Conservation (phyloP, 1,140 invertebrate species). For the Drosophila suzukii region DNA sequence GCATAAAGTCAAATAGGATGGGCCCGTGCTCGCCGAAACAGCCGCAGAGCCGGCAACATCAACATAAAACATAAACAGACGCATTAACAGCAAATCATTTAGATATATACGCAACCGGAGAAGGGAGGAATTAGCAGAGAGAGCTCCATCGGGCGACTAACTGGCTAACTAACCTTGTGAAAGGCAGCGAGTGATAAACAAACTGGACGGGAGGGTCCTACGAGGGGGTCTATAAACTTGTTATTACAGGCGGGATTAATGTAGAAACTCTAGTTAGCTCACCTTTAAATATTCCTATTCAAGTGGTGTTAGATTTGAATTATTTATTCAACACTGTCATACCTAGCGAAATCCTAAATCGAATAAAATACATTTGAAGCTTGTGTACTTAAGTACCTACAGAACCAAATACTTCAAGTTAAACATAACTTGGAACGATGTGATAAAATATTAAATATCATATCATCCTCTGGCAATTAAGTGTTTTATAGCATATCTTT, state of each 20-base stretch:
- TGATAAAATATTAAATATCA: too few relatives aligned
- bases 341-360: too few relatives aligned
- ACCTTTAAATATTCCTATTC: too few relatives aligned
- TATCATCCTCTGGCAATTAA: too few relatives aligned
- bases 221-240: neutral
- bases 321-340: too few relatives aligned
- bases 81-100: slow-evolving; percentile 81
- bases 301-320: too few relatives aligned
- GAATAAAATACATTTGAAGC: too few relatives aligned
- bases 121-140: neutral
- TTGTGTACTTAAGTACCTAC: too few relatives aligned
- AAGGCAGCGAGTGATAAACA: slow-evolving; percentile 32
- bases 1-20: slow-evolving; percentile 74
- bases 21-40: slow-evolving; percentile 48
- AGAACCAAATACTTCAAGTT: too few relatives aligned
- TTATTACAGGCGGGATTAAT: neutral
- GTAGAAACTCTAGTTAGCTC: too few relatives aligned
- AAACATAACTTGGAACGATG: too few relatives aligned
- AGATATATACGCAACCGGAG: slow-evolving; percentile 65
- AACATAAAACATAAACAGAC: slow-evolving; percentile 81
- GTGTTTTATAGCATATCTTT: too few relatives aligned
- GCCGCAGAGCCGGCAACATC: slow-evolving; percentile 51
- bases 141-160: slow-evolving; percentile 34
- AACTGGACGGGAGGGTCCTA: neutral
- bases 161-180: slow-evolving; percentile 63